Percentiles rank a stretch among this genome's conserved stretches.
phyloP scores from a whole-genome alignment of 2,113 vertebrate species.

The Tringa solitaria region DNA sequence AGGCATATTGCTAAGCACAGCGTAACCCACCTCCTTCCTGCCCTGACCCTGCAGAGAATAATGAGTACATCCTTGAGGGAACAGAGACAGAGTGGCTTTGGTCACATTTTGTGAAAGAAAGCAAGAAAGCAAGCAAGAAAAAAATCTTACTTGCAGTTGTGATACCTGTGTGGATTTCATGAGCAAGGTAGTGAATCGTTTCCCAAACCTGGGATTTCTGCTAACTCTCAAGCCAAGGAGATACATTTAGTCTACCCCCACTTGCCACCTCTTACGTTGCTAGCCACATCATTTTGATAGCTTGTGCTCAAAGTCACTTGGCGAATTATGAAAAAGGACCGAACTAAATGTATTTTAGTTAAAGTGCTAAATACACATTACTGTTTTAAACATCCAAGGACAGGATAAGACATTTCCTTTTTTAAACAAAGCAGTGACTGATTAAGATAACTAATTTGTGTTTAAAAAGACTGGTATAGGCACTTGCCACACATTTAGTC shows the following conservation, averaged over 20 bases:
- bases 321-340: not conserved
- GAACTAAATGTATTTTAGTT: not conserved
- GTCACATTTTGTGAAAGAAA: not conserved
- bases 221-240: not conserved
- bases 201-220: not conserved
- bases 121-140: too few relatives aligned
- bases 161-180: not conserved
- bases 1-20: not conserved
- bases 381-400: not conserved
- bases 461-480: not conserved
- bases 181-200: fast-evolving
- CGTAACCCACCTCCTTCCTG: not conserved
- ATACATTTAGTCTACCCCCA: not conserved
- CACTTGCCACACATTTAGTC: not conserved
- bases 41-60: not conserved
- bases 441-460: not conserved
- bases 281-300: not conserved
- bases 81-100: not conserved
- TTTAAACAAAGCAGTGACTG: not conserved
- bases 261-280: not conserved
- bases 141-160: not conserved
- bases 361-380: not conserved
- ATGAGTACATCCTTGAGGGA: not conserved
- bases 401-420: fast-evolving
- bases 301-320: not conserved